These are phyloP conservation scores for Drosophila macrospina DNA, from an alignment of 2,888 invertebrate species.

Conservation along the genomic window DNA sequence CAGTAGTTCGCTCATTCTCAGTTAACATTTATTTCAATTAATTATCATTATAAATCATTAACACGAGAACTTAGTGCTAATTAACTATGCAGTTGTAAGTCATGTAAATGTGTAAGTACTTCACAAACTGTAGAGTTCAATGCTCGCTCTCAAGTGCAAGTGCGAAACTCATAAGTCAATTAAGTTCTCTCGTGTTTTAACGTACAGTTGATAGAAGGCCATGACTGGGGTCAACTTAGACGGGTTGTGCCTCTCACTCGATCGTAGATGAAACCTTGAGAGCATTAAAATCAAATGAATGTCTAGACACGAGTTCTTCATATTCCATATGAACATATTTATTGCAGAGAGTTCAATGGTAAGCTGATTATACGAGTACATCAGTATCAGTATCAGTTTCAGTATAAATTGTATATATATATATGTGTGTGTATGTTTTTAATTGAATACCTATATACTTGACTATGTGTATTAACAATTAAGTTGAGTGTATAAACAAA, in stretches of 20 bases:
- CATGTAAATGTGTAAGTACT: background rate
- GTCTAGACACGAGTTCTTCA: conserved; percentile 10
- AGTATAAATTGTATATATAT: conserved; percentile 24
- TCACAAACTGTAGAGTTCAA: conserved; percentile 37
- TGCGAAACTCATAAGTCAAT: background rate
- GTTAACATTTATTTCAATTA: background rate
- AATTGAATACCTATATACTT: conserved; percentile 50
- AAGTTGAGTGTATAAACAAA: conserved; percentile 23
- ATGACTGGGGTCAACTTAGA: conserved; percentile 9
- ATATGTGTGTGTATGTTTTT: conserved; percentile 13
- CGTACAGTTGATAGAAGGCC: conserved; percentile 35
- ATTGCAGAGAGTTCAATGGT: conserved; percentile 41
- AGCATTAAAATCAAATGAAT: conserved; percentile 7
- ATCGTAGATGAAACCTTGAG: conserved; percentile 37
- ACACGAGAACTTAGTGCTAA: background rate
- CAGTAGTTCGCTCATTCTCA: too few relatives aligned
- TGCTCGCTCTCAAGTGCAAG: conserved; percentile 28
- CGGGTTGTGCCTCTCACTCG: background rate
- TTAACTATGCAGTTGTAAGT: background rate
- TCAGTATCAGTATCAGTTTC: conserved; percentile 23
- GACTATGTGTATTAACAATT: conserved; percentile 31
- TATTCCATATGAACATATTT: conserved; percentile 40
- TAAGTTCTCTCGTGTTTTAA: background rate
- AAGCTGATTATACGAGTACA: conserved; percentile 46
- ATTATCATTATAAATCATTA: background rate